These are phyloP conservation scores for Stramonita haemastoma DNA, from an alignment of 2,888 invertebrate genomes.

Conservation along the genomic window DNA sequence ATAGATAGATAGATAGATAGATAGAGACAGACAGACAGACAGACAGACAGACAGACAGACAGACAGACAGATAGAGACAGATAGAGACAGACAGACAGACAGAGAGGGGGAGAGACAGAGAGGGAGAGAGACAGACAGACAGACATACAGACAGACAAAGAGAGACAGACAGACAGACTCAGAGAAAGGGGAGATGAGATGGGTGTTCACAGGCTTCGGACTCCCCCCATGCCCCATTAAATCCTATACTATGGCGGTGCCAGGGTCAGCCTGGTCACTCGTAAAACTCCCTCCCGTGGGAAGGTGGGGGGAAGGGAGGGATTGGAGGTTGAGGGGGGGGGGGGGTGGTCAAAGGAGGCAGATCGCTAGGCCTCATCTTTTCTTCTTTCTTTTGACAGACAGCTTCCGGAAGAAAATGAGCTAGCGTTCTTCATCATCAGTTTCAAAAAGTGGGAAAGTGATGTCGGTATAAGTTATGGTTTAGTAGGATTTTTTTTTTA, in stretches of 20 bases:
- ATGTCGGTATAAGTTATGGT: too few species aligned
- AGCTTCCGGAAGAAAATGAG: not conserved
- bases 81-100: not conserved
- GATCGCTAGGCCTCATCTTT: not conserved
- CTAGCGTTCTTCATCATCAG: not conserved
- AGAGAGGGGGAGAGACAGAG: not conserved
- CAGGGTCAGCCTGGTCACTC: not conserved
- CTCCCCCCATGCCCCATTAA: constrained; percentile 1
- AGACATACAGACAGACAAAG: too few species aligned
- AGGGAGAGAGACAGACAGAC: not conserved
- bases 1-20: too few species aligned
- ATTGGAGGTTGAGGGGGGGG: too few species aligned
- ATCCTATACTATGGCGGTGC: not conserved
- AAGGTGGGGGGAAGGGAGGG: too few species aligned
- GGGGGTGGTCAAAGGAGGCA: not conserved
- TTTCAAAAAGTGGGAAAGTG: too few species aligned
- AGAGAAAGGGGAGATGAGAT: not conserved
- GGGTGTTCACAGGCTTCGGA: not conserved
- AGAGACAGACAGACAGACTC: too few species aligned
- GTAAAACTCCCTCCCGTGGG: not conserved
- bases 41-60: not conserved
- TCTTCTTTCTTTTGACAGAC: not conserved
- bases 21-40: not conserved
- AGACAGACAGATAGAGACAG: not conserved
- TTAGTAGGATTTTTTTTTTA: too few species aligned